Base-by-base conservation (phyloP, 2,888 invertebrate genomes). In the Neoitamus cyanurus region DNA sequence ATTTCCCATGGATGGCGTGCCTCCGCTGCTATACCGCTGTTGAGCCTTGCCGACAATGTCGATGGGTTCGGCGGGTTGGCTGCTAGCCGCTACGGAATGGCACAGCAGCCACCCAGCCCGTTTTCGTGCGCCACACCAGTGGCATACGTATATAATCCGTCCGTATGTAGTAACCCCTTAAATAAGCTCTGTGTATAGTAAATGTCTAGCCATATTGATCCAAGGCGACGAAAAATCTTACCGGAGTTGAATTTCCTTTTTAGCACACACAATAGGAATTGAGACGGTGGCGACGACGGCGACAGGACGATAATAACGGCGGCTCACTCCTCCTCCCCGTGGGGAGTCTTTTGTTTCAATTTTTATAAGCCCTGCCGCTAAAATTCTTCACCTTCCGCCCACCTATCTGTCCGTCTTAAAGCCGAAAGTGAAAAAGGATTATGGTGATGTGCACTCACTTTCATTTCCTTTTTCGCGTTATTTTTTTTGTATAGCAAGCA, bases 121-220 rank as follows among this genome's bases (percentile, higher is more conserved):
- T 11, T 31, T 48, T 31, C 58, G 31, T 42, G 31, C 28, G 11
- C 7, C 46, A 20, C 83, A 42, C 34, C 20, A 83, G 30, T 6
- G 78, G 15, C 28, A 58, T n/a, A 31, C 58, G 58, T 82, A 68
- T 13, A 30, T 68, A 82, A 34, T 25, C n/a, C 34, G 58, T 82
- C 34, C 31, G 58, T 68, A 82, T 42, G 46, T 48, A 42, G 69
- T 82, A 69, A 68, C 82, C 69, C 69, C 82, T 82, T 69, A 82
- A 82, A 82, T 82, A 69, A 82, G 69, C 68, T 37, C 72, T 83
- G 31, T 83, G 31, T 75, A 83, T 83, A 83, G 75, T 34, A 58
- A 58, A 85, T 85, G 86, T 87, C 86, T 87, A 87, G 86, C 86
- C 86, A 85, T 86, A 87, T 87, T 85, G 86, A 87, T 86, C 84